Evolutionary conservation across 2,888 invertebrate genomes (phyloP), one percentile per base, ranked within the genome.

Genomic region (Seira musarum): DNA sequence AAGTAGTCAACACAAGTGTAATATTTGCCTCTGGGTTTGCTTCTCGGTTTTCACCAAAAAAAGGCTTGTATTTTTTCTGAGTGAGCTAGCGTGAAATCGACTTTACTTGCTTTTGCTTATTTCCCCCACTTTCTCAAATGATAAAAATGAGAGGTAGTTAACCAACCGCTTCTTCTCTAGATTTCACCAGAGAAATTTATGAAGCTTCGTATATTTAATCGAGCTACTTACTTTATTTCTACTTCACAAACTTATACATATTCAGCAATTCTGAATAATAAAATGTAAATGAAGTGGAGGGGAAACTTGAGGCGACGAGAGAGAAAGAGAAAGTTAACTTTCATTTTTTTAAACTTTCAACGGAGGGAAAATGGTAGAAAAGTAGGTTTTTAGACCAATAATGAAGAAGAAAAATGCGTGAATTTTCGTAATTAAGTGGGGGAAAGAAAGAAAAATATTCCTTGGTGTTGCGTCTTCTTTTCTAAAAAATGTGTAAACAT

Each of bases 1-100:
- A 65, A 65, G 24, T 30, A 65, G 65, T 65, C 65, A 65, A 30
- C 65, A 65, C 65, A 65, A 65, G 65, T 65, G 30, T 65, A 22
- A 65, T 65, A 65, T 30, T 65, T 65, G 35, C 65, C 65, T 65
- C 15, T 65, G 35, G 25, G n/a, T 24, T 6, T 40, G n/a, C n/a
- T n/a, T 40, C 40, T 40, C 40, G 40, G 40, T 40, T 40, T 40
- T 40, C 40, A 40, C 40, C 6, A 40, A 40, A 40, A 40, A 40
- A 40, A 40, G 13, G 40, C 40, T 40, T 40, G 13, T 40, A 40
- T 40, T 40, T 40, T 40, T 40, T 40, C 13, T 40, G 40, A 40
- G 40, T 40, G 40, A 40, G 40, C 40, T 40, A 40, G 40, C 40
- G 40, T 40, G 40, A 40, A 40, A 40, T 40, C 40, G 40, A 40